These are phyloP conservation scores for Zenarchopterus dispar DNA, from an alignment of 2,797 vertebrate species.

Conservation along the genomic window DNA sequence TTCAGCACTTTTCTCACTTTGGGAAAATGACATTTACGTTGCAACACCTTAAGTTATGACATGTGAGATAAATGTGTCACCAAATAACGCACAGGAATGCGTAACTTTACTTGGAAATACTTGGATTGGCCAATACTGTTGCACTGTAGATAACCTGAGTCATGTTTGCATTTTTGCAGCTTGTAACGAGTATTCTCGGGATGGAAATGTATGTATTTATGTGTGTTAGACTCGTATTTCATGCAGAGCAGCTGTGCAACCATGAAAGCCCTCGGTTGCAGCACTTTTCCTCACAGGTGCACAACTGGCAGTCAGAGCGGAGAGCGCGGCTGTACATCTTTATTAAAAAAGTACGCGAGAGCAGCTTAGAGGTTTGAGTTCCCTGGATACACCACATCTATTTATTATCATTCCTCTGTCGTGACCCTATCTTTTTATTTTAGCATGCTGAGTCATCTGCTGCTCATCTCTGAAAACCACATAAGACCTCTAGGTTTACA, in stretches of 20 bases:
- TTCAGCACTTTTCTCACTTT: too few species aligned
- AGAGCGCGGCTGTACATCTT: conserved; percentile 49
- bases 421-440: conserved; percentile 90
- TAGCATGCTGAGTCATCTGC: conserved; percentile 92
- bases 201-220: too few species aligned
- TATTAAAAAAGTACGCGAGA: conserved; percentile 80
- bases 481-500: conserved; percentile 88
- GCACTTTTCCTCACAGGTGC: conserved; percentile 53
- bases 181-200: too few species aligned
- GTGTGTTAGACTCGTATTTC: too few species aligned
- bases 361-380: conserved; percentile 76
- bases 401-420: conserved; percentile 85
- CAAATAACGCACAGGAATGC: too few species aligned
- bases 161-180: too few species aligned
- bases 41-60: too few species aligned
- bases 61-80: too few species aligned
- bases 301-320: conserved; percentile 45
- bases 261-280: conserved; percentile 50
- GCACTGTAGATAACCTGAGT: too few species aligned
- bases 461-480: conserved; percentile 88
- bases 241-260: background rate
- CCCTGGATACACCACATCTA: conserved; percentile 85
- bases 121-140: too few species aligned
- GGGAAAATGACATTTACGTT: too few species aligned
- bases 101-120: too few species aligned